Conservation (phyloP, 92 coral and sea anemone species). For the Diadumene lineata region DNA sequence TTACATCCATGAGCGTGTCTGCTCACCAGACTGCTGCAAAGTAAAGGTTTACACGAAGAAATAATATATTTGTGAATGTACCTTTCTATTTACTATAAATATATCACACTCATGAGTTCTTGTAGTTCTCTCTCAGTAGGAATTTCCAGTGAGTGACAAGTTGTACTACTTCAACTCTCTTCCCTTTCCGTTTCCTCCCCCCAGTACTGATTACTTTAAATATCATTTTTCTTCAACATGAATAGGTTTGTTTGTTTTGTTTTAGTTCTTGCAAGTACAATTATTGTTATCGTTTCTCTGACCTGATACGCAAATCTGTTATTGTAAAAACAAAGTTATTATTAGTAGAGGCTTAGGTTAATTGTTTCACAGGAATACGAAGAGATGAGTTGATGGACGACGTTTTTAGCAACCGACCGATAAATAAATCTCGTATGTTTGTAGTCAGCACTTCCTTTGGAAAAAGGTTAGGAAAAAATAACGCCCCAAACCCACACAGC, state of each 20-base stretch:
- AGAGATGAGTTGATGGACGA: too few relatives aligned
- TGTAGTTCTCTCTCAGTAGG: too few relatives aligned
- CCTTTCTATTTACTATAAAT: too few relatives aligned
- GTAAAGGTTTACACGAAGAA: too few relatives aligned
- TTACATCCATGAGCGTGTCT: neutral
- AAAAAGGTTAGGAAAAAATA: too few relatives aligned
- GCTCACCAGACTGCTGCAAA: too few relatives aligned
- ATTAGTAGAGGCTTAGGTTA: neutral
- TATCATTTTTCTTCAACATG: constrained; percentile 8
- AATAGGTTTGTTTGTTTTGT: constrained; percentile 1
- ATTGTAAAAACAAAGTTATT: neutral
- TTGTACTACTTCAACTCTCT: neutral
- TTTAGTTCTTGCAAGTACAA: neutral
- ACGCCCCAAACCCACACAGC: too few relatives aligned
- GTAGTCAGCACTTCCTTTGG: too few relatives aligned
- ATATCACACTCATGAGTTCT: too few relatives aligned
- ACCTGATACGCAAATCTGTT: neutral
- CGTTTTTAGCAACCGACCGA: too few relatives aligned
- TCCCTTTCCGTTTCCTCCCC: constrained; percentile 34
- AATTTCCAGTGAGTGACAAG: neutral
- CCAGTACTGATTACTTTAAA: neutral
- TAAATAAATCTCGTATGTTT: too few relatives aligned
- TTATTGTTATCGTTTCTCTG: neutral
- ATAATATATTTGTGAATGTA: too few relatives aligned
- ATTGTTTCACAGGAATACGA: constrained; percentile 1